Evolutionary conservation across 1,140 invertebrate genomes (phyloP), one percentile per base, ranked within the genome.

Genomic region (Drosophila ohnishii): DNA sequence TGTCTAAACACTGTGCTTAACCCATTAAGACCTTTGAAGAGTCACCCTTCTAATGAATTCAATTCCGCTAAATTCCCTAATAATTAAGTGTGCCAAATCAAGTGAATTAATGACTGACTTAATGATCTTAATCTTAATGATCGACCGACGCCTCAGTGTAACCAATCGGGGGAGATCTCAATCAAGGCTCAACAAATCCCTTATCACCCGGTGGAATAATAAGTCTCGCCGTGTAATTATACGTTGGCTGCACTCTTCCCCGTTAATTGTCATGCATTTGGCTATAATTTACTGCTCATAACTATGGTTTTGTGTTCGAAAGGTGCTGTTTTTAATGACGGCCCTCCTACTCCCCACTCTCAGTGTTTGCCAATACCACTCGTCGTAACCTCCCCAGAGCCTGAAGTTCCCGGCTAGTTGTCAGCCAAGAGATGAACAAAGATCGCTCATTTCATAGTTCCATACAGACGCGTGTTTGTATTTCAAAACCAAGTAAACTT

Each of bases 271-370:
- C 44, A 30, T 37, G 50, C 55, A 67, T 67, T 75, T 60, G 39
- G 40, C 40, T 67, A 39, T 76, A 76, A 76, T 76, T 76, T 55
- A 60, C 39, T 44, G 70, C 47, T 47, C 57, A 73, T 62, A 74
- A 62, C 70, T 59, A 75, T 75, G 72, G 58, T 75, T 75, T 65
- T 65, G 42, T 71, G 69, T 32, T 40, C 32, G 14, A 60, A 48
- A 66, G 71, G 73, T 65, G 73, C 19, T 75, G 64, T 42, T 55
- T 55, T 47, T 76, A 67, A 69, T 76, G 72, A 60, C 62, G 32
- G 34, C 32, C 53, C 62, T 44, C 40, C 40, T 19, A 16, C 16
- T 42, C 8, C 40, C 45, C 16, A 45, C 47, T 50, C 28, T 16
- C 55, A 11, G 67, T 70, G 67, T 70, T 67, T 67, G 66, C 14